A percentile compares a stretch with the other conserved stretches of the same genome.
Conservation (phyloP, 2,113 vertebrate genomes). For the Smithornis capensis region DNA sequence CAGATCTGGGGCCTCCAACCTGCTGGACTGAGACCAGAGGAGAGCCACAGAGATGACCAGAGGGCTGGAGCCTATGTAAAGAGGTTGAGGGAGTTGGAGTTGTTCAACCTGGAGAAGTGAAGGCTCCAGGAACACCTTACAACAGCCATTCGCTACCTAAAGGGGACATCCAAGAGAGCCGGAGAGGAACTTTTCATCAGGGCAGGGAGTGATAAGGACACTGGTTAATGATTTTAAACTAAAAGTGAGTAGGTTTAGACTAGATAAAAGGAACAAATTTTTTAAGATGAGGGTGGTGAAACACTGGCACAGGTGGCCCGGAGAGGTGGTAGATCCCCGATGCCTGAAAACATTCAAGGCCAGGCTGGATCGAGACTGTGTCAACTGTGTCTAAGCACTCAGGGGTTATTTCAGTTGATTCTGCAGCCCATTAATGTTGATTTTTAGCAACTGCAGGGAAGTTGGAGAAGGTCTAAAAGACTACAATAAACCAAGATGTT, state of each 20-base stretch:
- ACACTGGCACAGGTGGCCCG: neutral
- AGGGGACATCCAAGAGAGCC: neutral
- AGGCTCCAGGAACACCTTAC: neutral
- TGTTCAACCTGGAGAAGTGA: neutral
- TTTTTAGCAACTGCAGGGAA: neutral
- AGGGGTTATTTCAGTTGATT: neutral
- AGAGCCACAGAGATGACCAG: neutral
- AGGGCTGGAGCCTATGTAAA: neutral
- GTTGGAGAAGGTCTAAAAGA: neutral
- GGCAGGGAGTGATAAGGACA: neutral
- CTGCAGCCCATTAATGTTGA: neutral
- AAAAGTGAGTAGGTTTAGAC: neutral
- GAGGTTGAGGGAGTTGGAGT: neutral
- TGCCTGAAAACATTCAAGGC: neutral
- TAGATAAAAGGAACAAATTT: neutral
- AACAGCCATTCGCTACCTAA: rapidly evolving
- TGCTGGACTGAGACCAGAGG: rapidly evolving
- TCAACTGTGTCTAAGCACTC: neutral
- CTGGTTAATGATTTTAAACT: neutral
- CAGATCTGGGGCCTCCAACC: neutral
- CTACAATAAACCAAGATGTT: neutral
- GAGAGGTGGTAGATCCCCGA: neutral
- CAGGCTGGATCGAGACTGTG: rapidly evolving
- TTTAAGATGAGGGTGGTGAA: neutral
- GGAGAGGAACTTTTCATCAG: neutral